A percentile compares a stretch with the other conserved stretches of the same genome.
phyloP scores from a whole-genome alignment of 2,888 invertebrate species.

The Caenorhabditis zanzibari region DNA sequence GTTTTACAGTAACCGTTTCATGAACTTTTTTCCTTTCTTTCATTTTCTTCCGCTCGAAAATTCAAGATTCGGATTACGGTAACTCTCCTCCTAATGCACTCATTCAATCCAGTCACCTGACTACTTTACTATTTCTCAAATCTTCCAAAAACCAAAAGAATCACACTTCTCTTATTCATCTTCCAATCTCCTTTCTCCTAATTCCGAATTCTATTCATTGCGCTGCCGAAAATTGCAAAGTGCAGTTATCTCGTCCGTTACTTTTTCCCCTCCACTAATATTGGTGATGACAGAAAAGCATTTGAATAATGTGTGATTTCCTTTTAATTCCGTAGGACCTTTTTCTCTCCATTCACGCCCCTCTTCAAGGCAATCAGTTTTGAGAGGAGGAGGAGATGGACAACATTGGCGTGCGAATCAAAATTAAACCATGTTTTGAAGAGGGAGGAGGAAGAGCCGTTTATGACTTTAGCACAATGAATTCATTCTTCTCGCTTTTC shows the following conservation, averaged over 20 bases:
- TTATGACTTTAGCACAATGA: slow-evolving; percentile 54
- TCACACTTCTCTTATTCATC: not conserved
- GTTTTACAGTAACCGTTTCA: too few species aligned
- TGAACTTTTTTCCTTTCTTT: too few species aligned
- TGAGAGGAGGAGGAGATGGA: slow-evolving; percentile 31
- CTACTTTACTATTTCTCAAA: not conserved
- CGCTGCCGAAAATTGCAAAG: slow-evolving; percentile 20
- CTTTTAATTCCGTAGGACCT: slow-evolving; percentile 54
- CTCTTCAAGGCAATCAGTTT: slow-evolving; percentile 53
- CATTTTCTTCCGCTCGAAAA: too few species aligned
- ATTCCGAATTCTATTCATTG: slow-evolving; percentile 14
- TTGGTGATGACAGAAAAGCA: slow-evolving; percentile 59
- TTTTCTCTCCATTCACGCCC: not conserved
- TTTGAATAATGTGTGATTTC: slow-evolving; percentile 66
- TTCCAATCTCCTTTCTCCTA: not conserved
- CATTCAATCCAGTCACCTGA: not conserved
- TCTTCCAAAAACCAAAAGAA: not conserved
- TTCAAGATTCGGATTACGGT: too few species aligned
- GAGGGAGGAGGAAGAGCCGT: slow-evolving; percentile 32
- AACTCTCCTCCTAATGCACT: too few species aligned
- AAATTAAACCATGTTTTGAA: slow-evolving; percentile 59
- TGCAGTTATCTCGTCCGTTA: slow-evolving; percentile 40
- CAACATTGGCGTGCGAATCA: slow-evolving; percentile 22
- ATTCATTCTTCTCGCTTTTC: not conserved
- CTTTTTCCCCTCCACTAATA: slow-evolving; percentile 37